These are phyloP conservation scores for Cremastobaeus sp. DNA, from an alignment of 2,888 invertebrate genomes.

Conservation along the genomic window DNA sequence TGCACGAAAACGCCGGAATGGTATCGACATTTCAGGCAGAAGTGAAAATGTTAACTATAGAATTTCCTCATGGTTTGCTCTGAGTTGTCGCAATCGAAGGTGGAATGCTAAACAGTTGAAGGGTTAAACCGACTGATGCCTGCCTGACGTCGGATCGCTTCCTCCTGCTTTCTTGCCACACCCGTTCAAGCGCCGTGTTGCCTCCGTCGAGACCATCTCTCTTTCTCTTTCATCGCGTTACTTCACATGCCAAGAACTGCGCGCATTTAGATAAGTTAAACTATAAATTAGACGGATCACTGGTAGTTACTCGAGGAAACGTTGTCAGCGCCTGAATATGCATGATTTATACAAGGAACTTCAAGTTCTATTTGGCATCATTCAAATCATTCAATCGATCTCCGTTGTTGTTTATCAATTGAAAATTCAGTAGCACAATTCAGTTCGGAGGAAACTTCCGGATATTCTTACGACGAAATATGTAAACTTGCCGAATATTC, in stretches of 20 bases:
- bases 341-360: slow-evolving; percentile 75
- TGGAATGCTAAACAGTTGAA: slow-evolving; percentile 77
- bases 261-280: slow-evolving; percentile 78
- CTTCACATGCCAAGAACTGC: slow-evolving; percentile 69
- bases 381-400: slow-evolving; percentile 60
- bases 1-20: slow-evolving; percentile 22
- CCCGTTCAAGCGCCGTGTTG: slow-evolving; percentile 64
- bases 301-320: slow-evolving; percentile 76
- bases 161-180: slow-evolving; percentile 61
- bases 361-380: slow-evolving; percentile 71
- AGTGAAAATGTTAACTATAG: slow-evolving; percentile 62
- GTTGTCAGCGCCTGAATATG: slow-evolving; percentile 75
- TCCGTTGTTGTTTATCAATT: too few species aligned
- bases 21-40: slow-evolving; percentile 36
- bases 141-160: slow-evolving; percentile 64
- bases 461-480: too few species aligned
- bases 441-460: too few species aligned
- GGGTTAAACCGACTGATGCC: slow-evolving; percentile 73
- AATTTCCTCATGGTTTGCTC: slow-evolving; percentile 70
- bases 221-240: slow-evolving; percentile 61
- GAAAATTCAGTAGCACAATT: neutral
- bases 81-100: slow-evolving; percentile 75
- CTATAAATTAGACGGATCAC: slow-evolving; percentile 78
- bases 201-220: slow-evolving; percentile 54
- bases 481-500: too few species aligned